Conservation (phyloP, 1,140 invertebrate genomes). For the Philotrypesis tridentata region DNA sequence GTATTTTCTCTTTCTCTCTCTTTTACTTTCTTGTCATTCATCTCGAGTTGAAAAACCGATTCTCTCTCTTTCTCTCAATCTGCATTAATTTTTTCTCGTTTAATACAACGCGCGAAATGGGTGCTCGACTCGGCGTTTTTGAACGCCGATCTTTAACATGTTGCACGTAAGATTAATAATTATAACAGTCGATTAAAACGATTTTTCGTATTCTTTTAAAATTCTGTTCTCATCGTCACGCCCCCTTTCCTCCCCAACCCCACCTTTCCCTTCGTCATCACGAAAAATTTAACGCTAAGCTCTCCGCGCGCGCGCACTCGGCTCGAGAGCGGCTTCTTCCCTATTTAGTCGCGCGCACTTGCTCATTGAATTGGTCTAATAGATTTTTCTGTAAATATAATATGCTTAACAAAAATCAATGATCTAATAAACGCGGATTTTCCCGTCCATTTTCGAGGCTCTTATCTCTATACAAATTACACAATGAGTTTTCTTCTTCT, state of each 20-base stretch:
- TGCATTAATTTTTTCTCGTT: neutral
- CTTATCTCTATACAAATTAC: slow-evolving; percentile 38
- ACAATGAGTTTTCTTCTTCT: slow-evolving; percentile 17
- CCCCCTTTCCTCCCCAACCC: too few relatives aligned
- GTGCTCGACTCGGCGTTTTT: slow-evolving; percentile 45
- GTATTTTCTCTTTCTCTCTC: neutral
- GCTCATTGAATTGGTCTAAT: slow-evolving; percentile 45
- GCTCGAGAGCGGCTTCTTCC: neutral
- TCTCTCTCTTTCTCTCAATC: neutral
- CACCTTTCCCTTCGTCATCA: neutral
- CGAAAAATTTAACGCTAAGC: slow-evolving; percentile 38
- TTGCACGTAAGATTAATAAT: slow-evolving; percentile 44
- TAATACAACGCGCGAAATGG: slow-evolving; percentile 6
- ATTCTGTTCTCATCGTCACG: neutral
- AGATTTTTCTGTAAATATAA: slow-evolving; percentile 50
- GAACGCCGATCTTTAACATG: slow-evolving; percentile 49
- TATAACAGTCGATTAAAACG: slow-evolving; percentile 43
- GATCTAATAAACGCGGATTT: slow-evolving; percentile 46
- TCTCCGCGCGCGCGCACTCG: neutral
- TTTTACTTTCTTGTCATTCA: too few relatives aligned
- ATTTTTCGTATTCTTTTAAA: slow-evolving; percentile 2
- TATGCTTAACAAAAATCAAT: slow-evolving; percentile 39
- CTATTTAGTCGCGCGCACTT: neutral
- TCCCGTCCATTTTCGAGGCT: slow-evolving; percentile 48
- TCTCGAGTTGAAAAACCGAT: slow-evolving; percentile 9